A percentile compares a stretch with the other conserved stretches of the same genome.
Conservation (phyloP, 2,113 vertebrate genomes). For the Pelobates fuscus region DNA sequence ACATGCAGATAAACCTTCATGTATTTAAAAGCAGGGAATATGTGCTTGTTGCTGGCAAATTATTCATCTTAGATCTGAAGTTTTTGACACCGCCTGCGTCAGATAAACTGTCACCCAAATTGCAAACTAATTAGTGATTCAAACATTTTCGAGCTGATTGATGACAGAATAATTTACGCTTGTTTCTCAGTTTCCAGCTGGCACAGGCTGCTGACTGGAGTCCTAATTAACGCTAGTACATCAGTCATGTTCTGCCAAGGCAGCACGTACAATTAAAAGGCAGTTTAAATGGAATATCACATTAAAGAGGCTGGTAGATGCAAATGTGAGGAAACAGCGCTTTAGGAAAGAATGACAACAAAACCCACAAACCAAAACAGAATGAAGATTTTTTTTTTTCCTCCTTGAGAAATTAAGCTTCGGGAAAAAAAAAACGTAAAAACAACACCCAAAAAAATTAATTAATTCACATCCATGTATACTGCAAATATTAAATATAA, state of each 20-base stretch:
- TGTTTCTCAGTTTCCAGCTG: conserved; percentile 98
- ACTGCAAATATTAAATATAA: too few species aligned
- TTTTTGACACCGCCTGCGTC: conserved; percentile 82
- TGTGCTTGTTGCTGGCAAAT: conserved; percentile 83
- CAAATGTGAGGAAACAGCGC: conserved; percentile 81
- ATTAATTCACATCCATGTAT: too few species aligned
- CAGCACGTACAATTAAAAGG: conserved; percentile 93
- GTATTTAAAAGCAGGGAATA: conserved; percentile 84
- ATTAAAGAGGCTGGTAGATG: conserved; percentile 86
- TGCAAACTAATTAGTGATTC: conserved; percentile 98
- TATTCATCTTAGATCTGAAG: conserved; percentile 85
- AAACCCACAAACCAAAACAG: conserved; percentile 81
- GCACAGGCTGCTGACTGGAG: conserved; percentile 87
- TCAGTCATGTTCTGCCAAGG: conserved; percentile 96
- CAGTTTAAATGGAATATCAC: conserved; percentile 93
- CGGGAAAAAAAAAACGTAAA: not conserved
- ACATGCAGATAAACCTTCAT: conserved; percentile 83
- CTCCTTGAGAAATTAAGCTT: conserved; percentile 53
- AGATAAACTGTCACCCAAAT: conserved; percentile 98
- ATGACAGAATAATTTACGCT: conserved; percentile 99
- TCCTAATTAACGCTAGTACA: conserved; percentile 95
- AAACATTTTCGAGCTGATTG: conserved; percentile 95
- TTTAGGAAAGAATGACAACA: conserved; percentile 84
- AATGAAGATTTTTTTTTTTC: conserved; percentile 54
- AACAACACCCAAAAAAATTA: too few species aligned